These are phyloP conservation scores for Bombus confusus DNA, from an alignment of 1,140 invertebrate genomes.

Conservation along the genomic window DNA sequence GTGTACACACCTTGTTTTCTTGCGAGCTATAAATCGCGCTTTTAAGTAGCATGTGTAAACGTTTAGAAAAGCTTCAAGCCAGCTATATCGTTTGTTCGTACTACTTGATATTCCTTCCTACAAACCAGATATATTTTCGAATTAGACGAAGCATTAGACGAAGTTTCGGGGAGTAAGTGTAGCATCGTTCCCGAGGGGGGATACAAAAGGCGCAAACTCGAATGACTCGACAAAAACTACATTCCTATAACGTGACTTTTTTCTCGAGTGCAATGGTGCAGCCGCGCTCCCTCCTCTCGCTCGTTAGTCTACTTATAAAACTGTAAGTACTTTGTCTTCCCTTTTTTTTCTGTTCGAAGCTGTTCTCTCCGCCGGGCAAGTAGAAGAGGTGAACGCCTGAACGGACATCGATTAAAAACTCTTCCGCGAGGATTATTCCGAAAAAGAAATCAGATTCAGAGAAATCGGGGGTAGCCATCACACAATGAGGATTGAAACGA, in stretches of 20 bases:
- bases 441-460: background rate
- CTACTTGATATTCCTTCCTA: background rate
- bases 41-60: background rate
- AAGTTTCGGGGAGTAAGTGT: background rate
- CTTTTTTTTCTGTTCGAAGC: background rate
- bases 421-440: background rate
- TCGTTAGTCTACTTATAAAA: constrained; percentile 7
- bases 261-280: background rate
- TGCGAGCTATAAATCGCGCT: background rate
- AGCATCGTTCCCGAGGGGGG: background rate
- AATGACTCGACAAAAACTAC: background rate
- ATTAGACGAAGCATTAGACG: too few relatives aligned
- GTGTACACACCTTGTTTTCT: background rate
- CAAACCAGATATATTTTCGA: too few relatives aligned
- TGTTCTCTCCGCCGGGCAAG: background rate
- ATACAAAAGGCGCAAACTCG: background rate
- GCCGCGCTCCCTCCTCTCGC: too few relatives aligned
- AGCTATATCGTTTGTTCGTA: background rate
- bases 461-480: background rate
- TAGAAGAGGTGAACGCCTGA: background rate
- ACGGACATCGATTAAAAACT: constrained; percentile 20
- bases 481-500: background rate
- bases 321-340: background rate
- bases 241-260: background rate
- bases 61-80: background rate